These are phyloP conservation scores for Piaya cayana DNA, from an alignment of 2,113 vertebrate genomes.

Conservation along the genomic window DNA sequence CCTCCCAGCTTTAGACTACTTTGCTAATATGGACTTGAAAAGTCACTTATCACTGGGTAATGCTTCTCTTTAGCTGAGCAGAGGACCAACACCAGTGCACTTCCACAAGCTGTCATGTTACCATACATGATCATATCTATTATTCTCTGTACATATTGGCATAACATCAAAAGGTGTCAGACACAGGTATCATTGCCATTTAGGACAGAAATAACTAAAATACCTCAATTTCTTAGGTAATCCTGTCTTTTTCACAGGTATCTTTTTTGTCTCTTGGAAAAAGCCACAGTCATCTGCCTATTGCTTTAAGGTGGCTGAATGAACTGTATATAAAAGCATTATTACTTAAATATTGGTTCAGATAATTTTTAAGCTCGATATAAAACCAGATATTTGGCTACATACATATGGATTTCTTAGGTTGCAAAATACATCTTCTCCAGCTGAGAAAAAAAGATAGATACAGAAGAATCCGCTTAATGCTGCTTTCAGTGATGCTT, in stretches of 20 bases:
- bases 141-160: not conserved
- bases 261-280: not conserved
- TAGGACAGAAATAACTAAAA: not conserved
- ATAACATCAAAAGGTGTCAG: not conserved
- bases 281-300: not conserved
- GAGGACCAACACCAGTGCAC: not conserved
- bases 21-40: not conserved
- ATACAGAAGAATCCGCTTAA: not conserved
- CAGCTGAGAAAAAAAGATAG: not conserved
- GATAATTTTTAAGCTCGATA: not conserved
- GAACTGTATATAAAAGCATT: not conserved
- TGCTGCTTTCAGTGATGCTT: not conserved
- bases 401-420: not conserved
- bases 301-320: not conserved
- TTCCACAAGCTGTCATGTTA: not conserved
- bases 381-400: not conserved
- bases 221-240: not conserved
- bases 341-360: not conserved
- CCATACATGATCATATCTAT: not conserved
- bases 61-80: not conserved
- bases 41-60: not conserved
- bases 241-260: not conserved
- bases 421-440: conserved; percentile 12
- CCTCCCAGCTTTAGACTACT: not conserved
- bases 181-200: not conserved